Evolutionary conservation across 2,113 vertebrate genomes (phyloP), one percentile per base, ranked within the genome.

Genomic region (Scytalopus superciliaris): DNA sequence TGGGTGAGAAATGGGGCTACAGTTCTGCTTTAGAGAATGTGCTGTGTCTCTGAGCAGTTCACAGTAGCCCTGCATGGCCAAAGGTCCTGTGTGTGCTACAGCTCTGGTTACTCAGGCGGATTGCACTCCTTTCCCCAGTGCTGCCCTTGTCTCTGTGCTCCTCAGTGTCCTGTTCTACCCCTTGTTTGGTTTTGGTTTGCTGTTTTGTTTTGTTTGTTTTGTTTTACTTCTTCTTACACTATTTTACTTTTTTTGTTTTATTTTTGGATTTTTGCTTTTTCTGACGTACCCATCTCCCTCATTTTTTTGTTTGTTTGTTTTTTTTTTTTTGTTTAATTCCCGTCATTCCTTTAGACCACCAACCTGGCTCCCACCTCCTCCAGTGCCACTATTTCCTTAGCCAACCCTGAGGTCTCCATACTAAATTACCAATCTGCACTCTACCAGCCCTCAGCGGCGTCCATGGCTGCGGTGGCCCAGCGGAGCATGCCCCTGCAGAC

Each of bases 401-500:
- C 98, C 98, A 99, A 99, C 98, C 98, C 99, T 3, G 99, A 99
- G 97, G 98, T 99, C 99, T 99, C 99, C 98, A 98, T 99, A 99
- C 99, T 99, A 98, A 99, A 99, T 99, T 99, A 99, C 98, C 98
- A 98, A 98, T 99, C 99, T 99, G 98, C 98, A 99, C 99, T 99
- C 98, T 99, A 98, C 98, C 99, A 99, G 99, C 99, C 99, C 97
- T 98, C 99, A 95, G 99, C 99, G 70, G 99, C 99, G 31, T 98
- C 99, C 97, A 99, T 99, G 99, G 99, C 99, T 75, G 99, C 99
- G n/a, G 99, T 99, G 97, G 99, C 99, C 98, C 99, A 99, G 97
- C 98, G 99, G 98, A 99, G 98, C 97, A 98, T 99, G 98, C 99
- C 99, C 90, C 98, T 99, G 96, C 99, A 99, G 98, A 98, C 99